Evolutionary conservation across 2,797 vertebrate genomes (phyloP).

Genomic region (Gymnodraco acuticeps): DNA sequence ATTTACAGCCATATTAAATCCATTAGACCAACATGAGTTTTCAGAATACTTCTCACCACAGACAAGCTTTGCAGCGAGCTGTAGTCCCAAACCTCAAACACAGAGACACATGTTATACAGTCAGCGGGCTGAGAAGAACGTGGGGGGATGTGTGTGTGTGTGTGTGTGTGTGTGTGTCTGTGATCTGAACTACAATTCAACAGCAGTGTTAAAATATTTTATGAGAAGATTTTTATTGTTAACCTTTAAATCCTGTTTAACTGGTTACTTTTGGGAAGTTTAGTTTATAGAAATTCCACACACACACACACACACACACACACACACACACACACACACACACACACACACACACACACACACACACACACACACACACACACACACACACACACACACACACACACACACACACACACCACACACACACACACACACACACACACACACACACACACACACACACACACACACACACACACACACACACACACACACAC

Average conservation of each 20-base stretch:
- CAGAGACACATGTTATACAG: slow-evolving; percentile 32
- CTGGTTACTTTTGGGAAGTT: slow-evolving; percentile 9
- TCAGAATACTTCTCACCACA: slow-evolving; percentile 63
- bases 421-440: too few relatives aligned
- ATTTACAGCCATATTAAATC: slow-evolving; percentile 80
- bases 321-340: too few relatives aligned
- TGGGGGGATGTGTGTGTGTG: not conserved
- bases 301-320: too few relatives aligned
- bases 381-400: too few relatives aligned
- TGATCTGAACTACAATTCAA: not conserved
- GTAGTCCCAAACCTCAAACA: slow-evolving; percentile 59
- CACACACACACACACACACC: too few relatives aligned
- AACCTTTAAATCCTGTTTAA: slow-evolving; percentile 26
- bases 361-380: not conserved
- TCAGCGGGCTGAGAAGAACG: slow-evolving; percentile 23
- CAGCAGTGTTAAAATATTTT: slow-evolving; percentile 4
- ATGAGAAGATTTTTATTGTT: slow-evolving; percentile 11
- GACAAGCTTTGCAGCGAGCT: slow-evolving; percentile 56
- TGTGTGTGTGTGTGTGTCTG: not conserved
- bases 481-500: too few relatives aligned
- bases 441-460: too few relatives aligned
- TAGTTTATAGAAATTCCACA: not conserved
- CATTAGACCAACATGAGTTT: slow-evolving; percentile 80
- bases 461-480: too few relatives aligned
- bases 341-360: too few relatives aligned